Conservation (phyloP, 2,797 vertebrate genomes). For the Pterois miles region DNA sequence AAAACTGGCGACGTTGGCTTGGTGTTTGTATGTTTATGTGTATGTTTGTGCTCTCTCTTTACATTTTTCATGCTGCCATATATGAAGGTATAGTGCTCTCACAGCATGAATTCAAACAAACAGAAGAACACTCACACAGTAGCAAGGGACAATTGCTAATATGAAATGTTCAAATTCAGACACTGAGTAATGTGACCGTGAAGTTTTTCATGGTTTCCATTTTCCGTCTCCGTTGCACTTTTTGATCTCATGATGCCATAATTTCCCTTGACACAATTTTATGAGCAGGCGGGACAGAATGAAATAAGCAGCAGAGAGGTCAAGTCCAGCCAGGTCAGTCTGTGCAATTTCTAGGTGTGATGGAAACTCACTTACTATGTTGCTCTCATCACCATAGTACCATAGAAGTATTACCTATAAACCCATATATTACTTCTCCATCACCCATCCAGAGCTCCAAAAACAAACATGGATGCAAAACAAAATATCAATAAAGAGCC, state of each 20-base stretch:
- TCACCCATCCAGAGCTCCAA: neutral
- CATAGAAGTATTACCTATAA: slow-evolving; percentile 36
- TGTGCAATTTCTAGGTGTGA: slow-evolving; percentile 18
- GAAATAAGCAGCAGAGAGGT: slow-evolving; percentile 51
- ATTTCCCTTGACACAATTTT: slow-evolving; percentile 69
- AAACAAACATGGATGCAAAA: neutral
- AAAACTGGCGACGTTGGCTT: slow-evolving; percentile 19
- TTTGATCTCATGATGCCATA: slow-evolving; percentile 57
- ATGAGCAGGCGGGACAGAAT: slow-evolving; percentile 47
- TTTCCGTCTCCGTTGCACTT: slow-evolving; percentile 53
- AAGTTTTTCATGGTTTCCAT: slow-evolving; percentile 48
- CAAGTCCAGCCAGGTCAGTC: neutral
- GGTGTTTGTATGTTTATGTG: neutral
- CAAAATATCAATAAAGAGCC: neutral
- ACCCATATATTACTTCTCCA: neutral
- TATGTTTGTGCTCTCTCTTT: neutral
- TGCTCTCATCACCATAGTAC: slow-evolving; percentile 14
- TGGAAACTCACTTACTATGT: slow-evolving; percentile 17
- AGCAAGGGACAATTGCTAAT: neutral
- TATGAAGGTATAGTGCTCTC: neutral
- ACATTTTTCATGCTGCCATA: neutral
- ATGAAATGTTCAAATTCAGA: slow-evolving; percentile 46
- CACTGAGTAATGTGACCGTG: slow-evolving; percentile 40
- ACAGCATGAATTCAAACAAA: neutral
- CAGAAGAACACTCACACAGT: neutral